phyloP scores from a whole-genome alignment of 1,140 invertebrate species.

The Tribolium madens region DNA sequence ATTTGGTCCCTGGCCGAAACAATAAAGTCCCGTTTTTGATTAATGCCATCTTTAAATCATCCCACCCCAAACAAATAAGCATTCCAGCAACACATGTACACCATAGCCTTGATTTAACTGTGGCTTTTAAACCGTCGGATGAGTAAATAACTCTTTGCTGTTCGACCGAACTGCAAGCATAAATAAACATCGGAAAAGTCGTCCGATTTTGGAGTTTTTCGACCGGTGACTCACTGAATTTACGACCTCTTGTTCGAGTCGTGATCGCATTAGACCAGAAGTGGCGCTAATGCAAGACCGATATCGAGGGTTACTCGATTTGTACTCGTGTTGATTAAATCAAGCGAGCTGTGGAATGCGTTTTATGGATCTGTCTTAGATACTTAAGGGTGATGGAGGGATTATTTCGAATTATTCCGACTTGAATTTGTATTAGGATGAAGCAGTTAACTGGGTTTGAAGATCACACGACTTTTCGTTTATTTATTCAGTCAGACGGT shows the following conservation, averaged over 20 bases:
- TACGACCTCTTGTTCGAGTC: constrained; percentile 50
- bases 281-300: constrained; percentile 49
- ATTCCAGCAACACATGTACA: constrained; percentile 32
- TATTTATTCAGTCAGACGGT: constrained; percentile 64
- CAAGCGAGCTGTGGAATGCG: constrained; percentile 45
- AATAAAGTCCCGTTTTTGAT: constrained; percentile 23
- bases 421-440: constrained; percentile 3
- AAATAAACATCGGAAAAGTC: constrained; percentile 2
- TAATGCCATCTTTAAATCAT: constrained; percentile 36
- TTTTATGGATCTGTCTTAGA: constrained; percentile 27
- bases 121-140: constrained; percentile 26
- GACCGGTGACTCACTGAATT: constrained; percentile 50
- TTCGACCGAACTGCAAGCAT: constrained; percentile 12
- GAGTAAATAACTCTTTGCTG: constrained; percentile 32
- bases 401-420: constrained; percentile 13
- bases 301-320: constrained; percentile 47
- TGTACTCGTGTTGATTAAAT: constrained; percentile 47
- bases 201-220: constrained; percentile 14
- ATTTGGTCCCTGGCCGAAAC: constrained; percentile 5
- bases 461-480: constrained; percentile 42
- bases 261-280: constrained; percentile 51
- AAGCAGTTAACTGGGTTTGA: constrained; percentile 30
- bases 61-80: constrained; percentile 30
- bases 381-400: constrained; percentile 9
- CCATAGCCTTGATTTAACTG: constrained; percentile 31